A percentile compares a stretch with the other conserved stretches of the same genome.
Conservation (phyloP, 2,797 vertebrate species). For the Crypturellus tataupa region DNA sequence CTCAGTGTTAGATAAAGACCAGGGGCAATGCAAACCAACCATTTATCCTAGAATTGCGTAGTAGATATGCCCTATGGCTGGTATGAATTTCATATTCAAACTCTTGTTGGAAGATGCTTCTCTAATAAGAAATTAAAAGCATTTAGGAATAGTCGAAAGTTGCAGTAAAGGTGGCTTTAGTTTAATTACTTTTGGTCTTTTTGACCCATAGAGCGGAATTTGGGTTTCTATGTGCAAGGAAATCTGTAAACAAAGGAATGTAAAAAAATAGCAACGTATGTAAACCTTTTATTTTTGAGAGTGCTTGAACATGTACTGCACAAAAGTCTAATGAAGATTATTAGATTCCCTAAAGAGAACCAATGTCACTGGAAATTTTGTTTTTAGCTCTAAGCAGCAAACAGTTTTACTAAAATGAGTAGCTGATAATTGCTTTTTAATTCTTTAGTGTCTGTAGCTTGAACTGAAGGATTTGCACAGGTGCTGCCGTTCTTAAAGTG, state of each 20-base stretch:
- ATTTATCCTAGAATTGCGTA: slow-evolving; percentile 84
- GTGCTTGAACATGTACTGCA: slow-evolving; percentile 28
- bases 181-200: slow-evolving; percentile 33
- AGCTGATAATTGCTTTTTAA: slow-evolving; percentile 75
- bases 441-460: slow-evolving; percentile 64
- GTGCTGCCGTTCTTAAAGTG: slow-evolving; percentile 76
- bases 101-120: slow-evolving; percentile 70
- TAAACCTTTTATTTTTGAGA: slow-evolving; percentile 18
- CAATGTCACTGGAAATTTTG: slow-evolving; percentile 29
- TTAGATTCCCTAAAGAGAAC: slow-evolving; percentile 38
- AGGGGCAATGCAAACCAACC: slow-evolving; percentile 86
- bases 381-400: slow-evolving; percentile 45
- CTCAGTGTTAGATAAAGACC: slow-evolving; percentile 85
- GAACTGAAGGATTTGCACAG: slow-evolving; percentile 76
- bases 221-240: slow-evolving; percentile 52
- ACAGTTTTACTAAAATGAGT: slow-evolving; percentile 76
- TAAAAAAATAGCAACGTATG: slow-evolving; percentile 47
- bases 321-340: slow-evolving; percentile 52
- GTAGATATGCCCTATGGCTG: slow-evolving; percentile 74
- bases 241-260: slow-evolving; percentile 59
- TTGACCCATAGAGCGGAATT: slow-evolving; percentile 33
- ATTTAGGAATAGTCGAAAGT: slow-evolving; percentile 68
- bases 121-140: slow-evolving; percentile 76
- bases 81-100: slow-evolving; percentile 76
- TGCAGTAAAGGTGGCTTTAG: slow-evolving; percentile 32